Percentiles rank a stretch among this genome's conserved stretches.
Conservation (phyloP, 2,888 invertebrate genomes). For the Sphaerophoria taeniata region DNA sequence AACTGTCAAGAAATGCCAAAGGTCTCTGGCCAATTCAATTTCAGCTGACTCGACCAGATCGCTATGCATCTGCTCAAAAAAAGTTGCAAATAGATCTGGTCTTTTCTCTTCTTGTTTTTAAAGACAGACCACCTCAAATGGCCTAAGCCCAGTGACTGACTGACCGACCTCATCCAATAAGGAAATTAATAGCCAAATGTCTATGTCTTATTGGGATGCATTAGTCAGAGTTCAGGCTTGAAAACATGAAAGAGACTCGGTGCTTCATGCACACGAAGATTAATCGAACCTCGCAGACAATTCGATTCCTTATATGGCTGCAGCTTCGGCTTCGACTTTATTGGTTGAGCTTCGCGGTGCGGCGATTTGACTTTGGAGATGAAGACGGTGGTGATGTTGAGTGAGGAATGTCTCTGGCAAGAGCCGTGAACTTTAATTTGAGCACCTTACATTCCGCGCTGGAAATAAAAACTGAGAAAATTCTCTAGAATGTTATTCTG, state of each 20-base stretch:
- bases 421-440: slow-evolving; percentile 67
- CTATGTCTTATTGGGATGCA: not conserved
- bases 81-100: slow-evolving; percentile 40
- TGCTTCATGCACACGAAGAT: slow-evolving; percentile 17
- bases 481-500: too few species aligned
- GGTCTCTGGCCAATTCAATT: not conserved
- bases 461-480: too few species aligned
- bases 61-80: slow-evolving; percentile 44
- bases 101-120: not conserved
- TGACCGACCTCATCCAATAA: slow-evolving; percentile 48
- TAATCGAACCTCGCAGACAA: slow-evolving; percentile 45
- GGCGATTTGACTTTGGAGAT: not conserved
- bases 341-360: too few species aligned
- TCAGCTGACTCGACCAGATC: slow-evolving; percentile 32
- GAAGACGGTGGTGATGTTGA: not conserved
- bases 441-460: slow-evolving; percentile 30
- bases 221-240: slow-evolving; percentile 22
- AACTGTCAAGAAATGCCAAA: slow-evolving; percentile 47
- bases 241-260: not conserved
- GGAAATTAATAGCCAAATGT: slow-evolving; percentile 43
- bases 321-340: too few species aligned
- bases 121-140: not conserved
- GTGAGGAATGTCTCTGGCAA: slow-evolving; percentile 8
- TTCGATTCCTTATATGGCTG: slow-evolving; percentile 51
- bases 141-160: not conserved